Base-by-base conservation (phyloP, 2,113 vertebrate species). In the Apodemus speciosus region DNA sequence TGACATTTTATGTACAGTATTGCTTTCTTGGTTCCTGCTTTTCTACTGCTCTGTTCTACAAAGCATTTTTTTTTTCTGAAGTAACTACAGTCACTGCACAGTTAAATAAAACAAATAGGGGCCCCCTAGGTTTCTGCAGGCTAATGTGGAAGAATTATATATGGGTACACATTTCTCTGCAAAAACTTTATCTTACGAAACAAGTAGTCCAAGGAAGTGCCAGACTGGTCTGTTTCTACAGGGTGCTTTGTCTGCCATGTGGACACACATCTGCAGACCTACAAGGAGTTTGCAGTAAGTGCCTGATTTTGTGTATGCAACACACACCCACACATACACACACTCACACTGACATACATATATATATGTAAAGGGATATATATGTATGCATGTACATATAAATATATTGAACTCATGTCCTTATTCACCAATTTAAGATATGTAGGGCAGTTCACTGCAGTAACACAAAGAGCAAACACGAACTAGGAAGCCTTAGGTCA, bases 161-260 rank as follows among this genome's bases (percentile, higher is more conserved):
- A 98, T 96, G 98, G 96, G 97, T 95, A 97, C 96, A 92, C 94
- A 95, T 95, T 97, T 97, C 97, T 97, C 97, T 98, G 98, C 98
- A 97, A 98, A 96, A 97, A 98, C 96, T 94, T 93, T 96, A 92
- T 98, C 98, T 98, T 95, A 97, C 97, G 97, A 98, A 98, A 98
- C 98, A 98, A 98, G 98, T 96, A 99, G 98, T 98, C 99, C 98
- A 98, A 98, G 97, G 98, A 99, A 98, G 98, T 99, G 99, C 99
- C 99, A 98, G 98, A 98, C 98, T 98, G 98, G 98, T 98, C 98
- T 98, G 98, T 98, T 98, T 98, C 98, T 99, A 98, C 85, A 95
- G 98, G 98, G 97, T 97, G 98, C 98, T 98, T 80, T 97, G 96
- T 97, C 97, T 98, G 98, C 98, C 97, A 95, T 90, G 97, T 98